Evolutionary conservation across 2,797 vertebrate genomes (phyloP), one percentile per base, ranked within the genome.

Genomic region (Acestrorhynchus altus): DNA sequence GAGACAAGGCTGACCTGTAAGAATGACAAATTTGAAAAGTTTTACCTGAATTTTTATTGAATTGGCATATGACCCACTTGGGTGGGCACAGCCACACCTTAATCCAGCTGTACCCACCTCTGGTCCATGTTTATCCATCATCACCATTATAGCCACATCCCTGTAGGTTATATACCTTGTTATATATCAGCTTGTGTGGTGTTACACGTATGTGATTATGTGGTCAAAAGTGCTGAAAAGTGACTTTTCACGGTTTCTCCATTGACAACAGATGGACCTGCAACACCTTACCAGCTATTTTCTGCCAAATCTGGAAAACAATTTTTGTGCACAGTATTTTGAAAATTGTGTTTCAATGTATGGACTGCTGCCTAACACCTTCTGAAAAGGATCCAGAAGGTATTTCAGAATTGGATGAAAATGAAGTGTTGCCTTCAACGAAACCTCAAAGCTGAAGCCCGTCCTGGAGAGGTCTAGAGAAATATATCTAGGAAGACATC

Each of bases 401-500:
- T 67, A 49, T 70, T 56, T 80, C 26, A 39, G 35, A 54, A 54
- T 26, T 46, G 64, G 64, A 15, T 52, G 8, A 46, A 68, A 68
- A 68, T 68, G 35, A 79, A 68, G 71, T 70, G 72, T 54, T 63
- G 66, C 26, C 65, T 26, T 18, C 18, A 9, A 39, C 1, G 31
- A 69, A 74, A 69, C 63, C 71, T 74, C 77, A 79, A 74, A 79
- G 72, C 46, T 26, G 26, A 51, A 63, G 46, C 18, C 57, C 26
- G 39, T 63, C 13, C 65, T 56, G 20, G 47, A 75, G 78, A 79
- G 72, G 20, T 65, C 8, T 13, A 56, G 47, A 57, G 60, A 63
- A 39, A 75, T 56, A 57, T 52, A 47, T 70, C 78, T 31, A 39
- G 78, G 26, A 15, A 68, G 49, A 80, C 72, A 80, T 80, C 78